Base-by-base conservation (phyloP, 2,113 vertebrate genomes). In the Bufo bufo region DNA sequence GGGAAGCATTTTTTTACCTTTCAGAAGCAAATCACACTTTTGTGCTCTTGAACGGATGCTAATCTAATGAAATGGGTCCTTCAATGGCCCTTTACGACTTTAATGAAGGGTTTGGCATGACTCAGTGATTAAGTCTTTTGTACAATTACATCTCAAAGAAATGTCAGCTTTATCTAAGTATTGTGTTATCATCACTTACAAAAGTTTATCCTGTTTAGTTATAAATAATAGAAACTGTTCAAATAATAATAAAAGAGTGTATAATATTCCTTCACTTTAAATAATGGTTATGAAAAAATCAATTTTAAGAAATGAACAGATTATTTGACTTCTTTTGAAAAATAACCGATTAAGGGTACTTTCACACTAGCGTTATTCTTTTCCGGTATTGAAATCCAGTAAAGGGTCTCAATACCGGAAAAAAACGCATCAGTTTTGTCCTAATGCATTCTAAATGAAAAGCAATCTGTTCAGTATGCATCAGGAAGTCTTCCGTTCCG, bases 1-100 rank as follows among this genome's bases (percentile, higher is more conserved):
- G 17, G 63, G 81, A 83, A 47, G 63, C 81, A 49, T 65, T 84
- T 33, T 71, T 71, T 84, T 84, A 71, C 82, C 65, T 71, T 84
- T 52, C 47, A 33, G 82, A 84, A 84, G 63, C 82, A 69, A 69
- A 69, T 84, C 49, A 84, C 47, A 69, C 82, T 69, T 82, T 84
- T 71, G 63, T 23, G 66, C 49, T 84, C 47, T 69, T 69, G 63
- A 84, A 84, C 82, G 82, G 82, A 84, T 84, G 63, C 50, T 84
- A 71, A 84, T 84, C 63, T 84, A 84, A 69, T 84, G 82, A 84
- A 83, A 84, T 71, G 63, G 63, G 43, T 84, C 82, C 65, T 84
- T 84, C 20, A 71, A 84, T 69, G 49, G 63, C 59, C 65, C 82
- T 84, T 66, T 71, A 84, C 13, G 12, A 49, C 19, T 84, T 84